Conservation (phyloP, 2,797 vertebrate species). For the Mastacembelus armatus region DNA sequence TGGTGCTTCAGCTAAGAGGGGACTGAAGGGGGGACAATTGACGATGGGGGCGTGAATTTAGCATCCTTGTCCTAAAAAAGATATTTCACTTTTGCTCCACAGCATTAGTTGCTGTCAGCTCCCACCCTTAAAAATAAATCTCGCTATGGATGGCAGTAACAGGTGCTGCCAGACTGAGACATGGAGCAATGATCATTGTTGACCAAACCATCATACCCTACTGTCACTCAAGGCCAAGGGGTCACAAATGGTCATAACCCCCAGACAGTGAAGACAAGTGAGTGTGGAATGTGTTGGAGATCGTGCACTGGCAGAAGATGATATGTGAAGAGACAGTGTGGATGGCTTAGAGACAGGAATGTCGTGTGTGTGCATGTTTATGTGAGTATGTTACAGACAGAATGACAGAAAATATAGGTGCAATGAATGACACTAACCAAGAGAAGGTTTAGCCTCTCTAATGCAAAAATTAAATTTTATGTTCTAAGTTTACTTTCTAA, state of each 20-base stretch:
- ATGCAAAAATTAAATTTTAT: too few relatives aligned
- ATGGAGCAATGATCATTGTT: conserved; percentile 16
- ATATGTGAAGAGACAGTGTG: conserved; percentile 36
- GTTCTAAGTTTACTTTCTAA: too few relatives aligned
- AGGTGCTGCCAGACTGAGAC: conserved; percentile 50
- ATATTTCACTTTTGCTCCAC: conserved; percentile 72
- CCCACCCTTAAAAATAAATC: neutral
- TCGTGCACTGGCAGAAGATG: conserved; percentile 54
- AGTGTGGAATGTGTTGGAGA: conserved; percentile 41
- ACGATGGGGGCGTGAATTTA: conserved; percentile 85
- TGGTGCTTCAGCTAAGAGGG: conserved; percentile 84
- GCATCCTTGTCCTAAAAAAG: conserved; percentile 81
- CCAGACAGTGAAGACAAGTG: conserved; percentile 48
- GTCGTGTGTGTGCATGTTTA: neutral
- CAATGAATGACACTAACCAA: too few relatives aligned
- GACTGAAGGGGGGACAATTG: conserved; percentile 54
- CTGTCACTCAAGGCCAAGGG: conserved; percentile 39
- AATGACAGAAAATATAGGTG: too few relatives aligned
- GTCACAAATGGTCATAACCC: conserved; percentile 15
- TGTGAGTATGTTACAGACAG: too few relatives aligned
- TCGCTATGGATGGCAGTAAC: conserved; percentile 26
- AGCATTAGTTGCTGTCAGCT: conserved; percentile 10
- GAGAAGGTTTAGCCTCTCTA: too few relatives aligned
- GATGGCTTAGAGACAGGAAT: conserved; percentile 23
- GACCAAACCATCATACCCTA: conserved; percentile 22